Percentiles rank a stretch among this genome's conserved stretches.
Evolutionary conservation across 2,797 vertebrate species (phyloP).

Genomic region (Mastacembelus armatus): DNA sequence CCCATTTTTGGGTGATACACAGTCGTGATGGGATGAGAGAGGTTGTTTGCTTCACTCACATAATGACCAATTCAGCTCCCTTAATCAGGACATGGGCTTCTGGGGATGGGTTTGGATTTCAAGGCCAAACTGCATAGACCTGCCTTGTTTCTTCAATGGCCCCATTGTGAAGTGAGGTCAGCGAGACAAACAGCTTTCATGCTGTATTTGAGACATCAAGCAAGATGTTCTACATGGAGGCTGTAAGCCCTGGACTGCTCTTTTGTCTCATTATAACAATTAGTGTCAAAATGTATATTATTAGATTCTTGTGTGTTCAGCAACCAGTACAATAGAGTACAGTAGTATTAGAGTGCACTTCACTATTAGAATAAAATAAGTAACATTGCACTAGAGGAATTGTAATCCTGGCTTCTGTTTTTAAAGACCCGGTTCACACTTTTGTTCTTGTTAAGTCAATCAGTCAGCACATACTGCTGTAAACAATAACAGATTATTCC

Average conservation of each 20-base stretch:
- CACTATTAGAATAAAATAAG: conserved; percentile 31
- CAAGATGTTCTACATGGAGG: conserved; percentile 37
- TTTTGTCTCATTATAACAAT: conserved; percentile 67
- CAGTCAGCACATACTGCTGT: not conserved
- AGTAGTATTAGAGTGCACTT: too few relatives aligned
- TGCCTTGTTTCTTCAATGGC: conserved; percentile 68
- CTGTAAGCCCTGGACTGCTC: conserved; percentile 20
- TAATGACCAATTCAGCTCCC: conserved; percentile 69
- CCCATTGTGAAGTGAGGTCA: conserved; percentile 67
- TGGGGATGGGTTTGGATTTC: conserved; percentile 54
- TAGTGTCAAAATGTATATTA: conserved; percentile 62
- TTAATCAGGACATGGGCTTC: conserved; percentile 68
- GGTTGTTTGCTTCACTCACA: conserved; percentile 64
- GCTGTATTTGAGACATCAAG: conserved; percentile 73
- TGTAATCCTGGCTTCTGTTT: conserved; percentile 19
- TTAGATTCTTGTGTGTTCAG: conserved; percentile 47
- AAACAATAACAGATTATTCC: not conserved
- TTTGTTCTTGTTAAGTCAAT: not conserved
- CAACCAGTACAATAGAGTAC: conserved; percentile 30
- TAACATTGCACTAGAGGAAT: conserved; percentile 5
- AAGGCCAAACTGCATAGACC: conserved; percentile 76
- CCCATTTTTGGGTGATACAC: conserved; percentile 34
- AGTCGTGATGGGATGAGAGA: conserved; percentile 31
- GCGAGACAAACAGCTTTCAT: conserved; percentile 63
- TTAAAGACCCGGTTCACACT: not conserved